These are phyloP conservation scores for Chaetoderma sp. DNA, from an alignment of 2,888 invertebrate species.

Conservation along the genomic window DNA sequence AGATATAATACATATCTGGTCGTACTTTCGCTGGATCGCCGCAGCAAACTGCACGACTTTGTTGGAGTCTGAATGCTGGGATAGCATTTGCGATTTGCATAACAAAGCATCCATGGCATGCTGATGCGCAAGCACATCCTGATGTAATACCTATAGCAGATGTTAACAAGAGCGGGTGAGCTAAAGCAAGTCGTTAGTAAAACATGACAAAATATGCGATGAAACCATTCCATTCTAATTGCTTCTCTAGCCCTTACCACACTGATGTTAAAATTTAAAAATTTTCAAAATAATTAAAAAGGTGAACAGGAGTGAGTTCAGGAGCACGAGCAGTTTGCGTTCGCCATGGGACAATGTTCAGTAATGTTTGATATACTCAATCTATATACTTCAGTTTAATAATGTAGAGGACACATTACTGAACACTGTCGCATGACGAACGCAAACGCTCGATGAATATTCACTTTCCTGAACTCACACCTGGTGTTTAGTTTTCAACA, in stretches of 20 bases:
- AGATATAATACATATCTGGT: slow-evolving; percentile 51
- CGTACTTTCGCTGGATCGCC: slow-evolving; percentile 56
- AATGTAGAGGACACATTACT: no score
- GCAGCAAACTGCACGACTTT: slow-evolving; percentile 58
- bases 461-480: no score
- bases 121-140: slow-evolving; percentile 87
- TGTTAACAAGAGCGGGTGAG: neutral
- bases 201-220: neutral
- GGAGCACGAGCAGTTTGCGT: no score
- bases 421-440: no score
- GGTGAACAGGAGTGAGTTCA: no score
- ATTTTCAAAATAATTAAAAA: neutral
- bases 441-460: neutral
- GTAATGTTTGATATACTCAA: neutral
- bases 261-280: no score
- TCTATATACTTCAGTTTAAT: no score
- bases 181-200: neutral
- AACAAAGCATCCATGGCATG: slow-evolving; percentile 86
- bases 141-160: slow-evolving; percentile 75
- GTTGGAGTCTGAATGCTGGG: slow-evolving; percentile 46
- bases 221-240: no score
- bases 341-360: no score
- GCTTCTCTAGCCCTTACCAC: no score
- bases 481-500: no score
- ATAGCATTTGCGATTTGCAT: slow-evolving; percentile 81